Base-by-base conservation (phyloP, 2,113 vertebrate species). In the Cryptotis parvus region DNA sequence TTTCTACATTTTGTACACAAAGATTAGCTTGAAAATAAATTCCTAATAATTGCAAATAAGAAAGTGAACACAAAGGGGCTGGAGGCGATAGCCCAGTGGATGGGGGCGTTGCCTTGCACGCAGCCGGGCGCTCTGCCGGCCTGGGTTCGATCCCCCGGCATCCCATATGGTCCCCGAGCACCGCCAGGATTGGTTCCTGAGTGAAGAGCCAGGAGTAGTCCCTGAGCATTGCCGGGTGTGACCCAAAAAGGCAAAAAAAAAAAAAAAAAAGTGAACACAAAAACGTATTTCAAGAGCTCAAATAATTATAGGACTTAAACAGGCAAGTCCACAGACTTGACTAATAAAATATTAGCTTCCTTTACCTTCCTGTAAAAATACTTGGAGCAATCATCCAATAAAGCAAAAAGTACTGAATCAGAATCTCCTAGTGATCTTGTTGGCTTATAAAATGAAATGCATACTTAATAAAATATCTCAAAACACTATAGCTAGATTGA, bases 21-120 rank as follows among this genome's bases (percentile, higher is more conserved):
- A 61, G 49, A 9, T 16, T 84, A 80, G 20, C 24, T 70, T 88
- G 43, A 49, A 84, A 88, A 39, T 58, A 88, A 52, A 88, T 18
- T 33, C 10, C 2, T 69, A 26, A 65, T 18, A 37, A 76, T 70
- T 6, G 6, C 18, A 70, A 10, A 15, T 65, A 35, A 45, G 22
- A 82, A 82, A 65, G 37, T n/a, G 15, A 22, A 22, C 20, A 6
- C 49, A 52, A 52, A n/a, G n/a, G n/a, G n/a, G n/a, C n/a, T n/a
- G n/a, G n/a, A n/a, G n/a, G n/a, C n/a, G n/a, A n/a, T n/a, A n/a
- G n/a, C n/a, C n/a, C n/a, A n/a, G n/a, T n/a, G n/a, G n/a, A n/a
- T n/a, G n/a, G n/a, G n/a, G n/a, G n/a, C n/a, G n/a, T n/a, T n/a
- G n/a, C n/a, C n/a, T n/a, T n/a, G n/a, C n/a, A n/a, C n/a, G n/a